Evolutionary conservation across 2,797 vertebrate genomes (phyloP).

Genomic region (Hafferia zeledoni): DNA sequence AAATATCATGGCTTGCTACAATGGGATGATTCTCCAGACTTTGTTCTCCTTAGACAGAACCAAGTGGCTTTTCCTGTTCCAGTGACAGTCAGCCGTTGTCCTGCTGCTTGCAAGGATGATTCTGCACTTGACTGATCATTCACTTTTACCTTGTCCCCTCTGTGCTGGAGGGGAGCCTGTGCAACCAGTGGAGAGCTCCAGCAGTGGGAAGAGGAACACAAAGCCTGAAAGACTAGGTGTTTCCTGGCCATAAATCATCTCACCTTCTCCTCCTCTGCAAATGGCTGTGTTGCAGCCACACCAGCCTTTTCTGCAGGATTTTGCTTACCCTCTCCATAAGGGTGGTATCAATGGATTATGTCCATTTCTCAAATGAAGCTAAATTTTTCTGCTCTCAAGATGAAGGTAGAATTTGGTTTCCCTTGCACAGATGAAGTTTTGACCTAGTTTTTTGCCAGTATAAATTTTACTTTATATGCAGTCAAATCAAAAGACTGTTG

Average conservation of each 20-base stretch:
- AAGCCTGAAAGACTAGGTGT: not conserved
- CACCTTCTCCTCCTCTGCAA: not conserved
- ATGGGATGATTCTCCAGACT: not conserved
- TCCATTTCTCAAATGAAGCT: not conserved
- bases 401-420: not conserved
- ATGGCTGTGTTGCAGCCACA: not conserved
- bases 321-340: not conserved
- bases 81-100: not conserved
- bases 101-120: not conserved
- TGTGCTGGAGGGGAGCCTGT: not conserved
- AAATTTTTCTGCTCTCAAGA: not conserved
- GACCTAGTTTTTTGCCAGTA: not conserved
- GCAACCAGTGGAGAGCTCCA: not conserved
- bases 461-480: not conserved
- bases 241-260: not conserved
- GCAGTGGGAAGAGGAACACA: not conserved
- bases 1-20: not conserved
- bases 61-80: not conserved
- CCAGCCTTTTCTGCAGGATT: not conserved
- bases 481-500: not conserved
- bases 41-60: not conserved
- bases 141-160: not conserved
- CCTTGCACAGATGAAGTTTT: not conserved
- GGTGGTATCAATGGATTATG: fast-evolving
- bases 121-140: not conserved